Evolutionary conservation across 2,113 vertebrate genomes (phyloP).

Genomic region (Phaethon lepturus): DNA sequence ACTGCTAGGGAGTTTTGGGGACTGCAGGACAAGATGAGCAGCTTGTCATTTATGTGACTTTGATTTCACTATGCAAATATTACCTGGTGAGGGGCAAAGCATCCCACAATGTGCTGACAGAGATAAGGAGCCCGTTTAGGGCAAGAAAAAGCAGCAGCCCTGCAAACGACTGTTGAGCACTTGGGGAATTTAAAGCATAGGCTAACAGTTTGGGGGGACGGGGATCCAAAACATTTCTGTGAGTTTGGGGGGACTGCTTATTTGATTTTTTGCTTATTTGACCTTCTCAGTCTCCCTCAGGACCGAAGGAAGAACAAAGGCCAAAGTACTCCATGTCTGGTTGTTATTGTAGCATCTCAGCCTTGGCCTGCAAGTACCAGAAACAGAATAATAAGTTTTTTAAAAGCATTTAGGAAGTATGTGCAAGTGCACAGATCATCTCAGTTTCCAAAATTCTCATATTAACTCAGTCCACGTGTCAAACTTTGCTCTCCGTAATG

Average conservation of each 20-base stretch:
- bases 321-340: background rate
- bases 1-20: background rate
- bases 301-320: rapidly evolving
- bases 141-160: background rate
- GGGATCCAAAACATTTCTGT: background rate
- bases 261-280: background rate
- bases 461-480: background rate
- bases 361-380: background rate
- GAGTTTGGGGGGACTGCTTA: background rate
- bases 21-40: background rate
- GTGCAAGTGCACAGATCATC: background rate
- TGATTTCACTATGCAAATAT: background rate
- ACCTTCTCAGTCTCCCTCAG: background rate
- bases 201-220: background rate
- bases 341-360: background rate
- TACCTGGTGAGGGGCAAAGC: background rate
- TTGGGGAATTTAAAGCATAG: background rate
- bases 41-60: background rate
- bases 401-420: background rate
- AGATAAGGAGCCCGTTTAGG: background rate
- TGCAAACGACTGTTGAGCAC: background rate
- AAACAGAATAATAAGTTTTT: background rate
- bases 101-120: background rate
- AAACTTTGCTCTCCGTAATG: background rate
- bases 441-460: background rate